These are phyloP conservation scores for Spinus olivaceus DNA, from an alignment of 2,797 vertebrate genomes.

Conservation along the genomic window DNA sequence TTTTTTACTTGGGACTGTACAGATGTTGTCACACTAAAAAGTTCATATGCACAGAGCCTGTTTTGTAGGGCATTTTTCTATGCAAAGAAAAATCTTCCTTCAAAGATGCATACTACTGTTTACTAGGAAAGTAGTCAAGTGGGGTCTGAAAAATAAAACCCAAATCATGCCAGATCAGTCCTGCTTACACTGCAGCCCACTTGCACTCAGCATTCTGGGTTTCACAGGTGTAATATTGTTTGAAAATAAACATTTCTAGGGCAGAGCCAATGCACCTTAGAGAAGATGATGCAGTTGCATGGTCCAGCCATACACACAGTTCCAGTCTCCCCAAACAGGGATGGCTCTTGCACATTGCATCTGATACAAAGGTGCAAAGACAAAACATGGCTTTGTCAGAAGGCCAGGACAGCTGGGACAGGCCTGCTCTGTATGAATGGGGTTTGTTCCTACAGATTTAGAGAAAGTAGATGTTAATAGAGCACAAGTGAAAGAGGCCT, in stretches of 20 bases:
- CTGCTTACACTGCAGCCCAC: rapidly evolving
- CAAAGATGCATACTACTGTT: background rate
- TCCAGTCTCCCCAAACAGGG: background rate
- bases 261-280: background rate
- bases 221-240: background rate
- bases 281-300: background rate
- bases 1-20: background rate
- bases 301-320: no score
- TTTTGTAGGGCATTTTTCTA: background rate
- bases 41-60: background rate
- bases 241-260: background rate
- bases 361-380: background rate
- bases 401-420: background rate
- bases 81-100: background rate
- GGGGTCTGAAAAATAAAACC: background rate
- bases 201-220: background rate
- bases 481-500: background rate
- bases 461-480: background rate
- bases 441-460: background rate
- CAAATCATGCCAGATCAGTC: background rate
- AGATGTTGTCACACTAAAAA: background rate
- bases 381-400: background rate
- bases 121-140: background rate
- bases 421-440: rapidly evolving
- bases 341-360: background rate